phyloP scores from a whole-genome alignment of 1,140 invertebrate genomes.

The Helicoverpa zea region DNA sequence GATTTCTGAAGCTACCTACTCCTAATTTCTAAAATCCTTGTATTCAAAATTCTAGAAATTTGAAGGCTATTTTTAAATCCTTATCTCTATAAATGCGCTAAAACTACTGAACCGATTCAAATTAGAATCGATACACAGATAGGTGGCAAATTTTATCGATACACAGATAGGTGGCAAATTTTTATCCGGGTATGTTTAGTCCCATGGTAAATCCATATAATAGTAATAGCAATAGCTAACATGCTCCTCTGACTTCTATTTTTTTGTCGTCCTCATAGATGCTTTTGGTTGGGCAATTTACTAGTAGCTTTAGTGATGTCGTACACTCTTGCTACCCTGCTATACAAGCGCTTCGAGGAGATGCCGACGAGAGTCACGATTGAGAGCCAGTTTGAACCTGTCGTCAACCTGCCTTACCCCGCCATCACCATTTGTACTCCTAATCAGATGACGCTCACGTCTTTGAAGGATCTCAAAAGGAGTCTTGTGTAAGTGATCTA shows the following conservation, averaged over 20 bases:
- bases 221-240: no score
- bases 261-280: conserved; percentile 56
- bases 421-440: conserved; percentile 76
- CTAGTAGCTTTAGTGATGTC: conserved; percentile 55
- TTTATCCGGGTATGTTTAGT: no score
- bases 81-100: no score
- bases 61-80: no score
- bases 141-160: no score
- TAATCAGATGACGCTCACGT: conserved; percentile 71
- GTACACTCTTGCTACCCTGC: conserved; percentile 55
- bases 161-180: no score
- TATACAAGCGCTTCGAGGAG: conserved; percentile 70
- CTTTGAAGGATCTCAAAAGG: conserved; percentile 65
- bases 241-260: background rate
- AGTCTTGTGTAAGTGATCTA: conserved; percentile 71
- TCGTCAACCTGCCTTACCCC: conserved; percentile 64
- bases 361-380: conserved; percentile 77
- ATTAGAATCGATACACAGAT: no score
- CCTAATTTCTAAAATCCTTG: no score
- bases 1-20: no score
- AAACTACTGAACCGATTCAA: no score
- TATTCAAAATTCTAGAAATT: no score
- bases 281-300: conserved; percentile 69
- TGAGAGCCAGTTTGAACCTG: conserved; percentile 73
- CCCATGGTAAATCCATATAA: no score